Base-by-base conservation (phyloP, 1,140 invertebrate species). In the Catajapyx aquilonaris region DNA sequence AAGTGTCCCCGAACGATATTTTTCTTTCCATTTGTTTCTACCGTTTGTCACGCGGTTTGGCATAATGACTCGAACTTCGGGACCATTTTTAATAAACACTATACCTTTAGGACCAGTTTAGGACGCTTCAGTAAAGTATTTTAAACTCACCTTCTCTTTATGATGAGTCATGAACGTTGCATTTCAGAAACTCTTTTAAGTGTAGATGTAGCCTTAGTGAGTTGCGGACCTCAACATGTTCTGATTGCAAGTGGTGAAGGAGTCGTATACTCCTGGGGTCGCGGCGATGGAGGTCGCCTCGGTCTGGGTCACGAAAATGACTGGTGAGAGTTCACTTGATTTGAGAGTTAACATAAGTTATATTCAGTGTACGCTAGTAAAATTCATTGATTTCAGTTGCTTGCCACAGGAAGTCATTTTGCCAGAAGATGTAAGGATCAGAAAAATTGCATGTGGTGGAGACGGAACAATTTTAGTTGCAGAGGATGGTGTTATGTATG, bases 211-310 rank as follows among this genome's bases (percentile, higher is more conserved):
- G 56, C 60, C 5, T 60, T 65, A 35, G 57, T 81, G 20, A 54
- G 62, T 17, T 75, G 73, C 48, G 74, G 77, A 2, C 47, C 62
- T 15, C 59, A 69, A 45, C 79, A 83, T 54, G 68, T 74, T 1
- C 61, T 69, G 5, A 73, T 66, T 3, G 52, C 80, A 11, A 65
- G 62, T 16, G 56, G 60, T 19, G 63, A 70, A 42, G 66, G 72
- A 2, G 57, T 65, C 25, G 60, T 78, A 5, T 79, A 68, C 48
- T 57, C 69, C 11, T 83, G 78, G 76, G 78, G 78, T 5, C 56
- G 61, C 37, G 72, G 70, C 22, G 48, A 61, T 25, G 49, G 61
- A 39, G 77, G 77, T 1, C 62, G 71, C 39, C 55, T 80, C 2
- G 77, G 75, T 1, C 58, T 70, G 9, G 73, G 71, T 7, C 60